Evolutionary conservation across 2,888 invertebrate species (phyloP).

Genomic region (Lampropteryx suffumata): DNA sequence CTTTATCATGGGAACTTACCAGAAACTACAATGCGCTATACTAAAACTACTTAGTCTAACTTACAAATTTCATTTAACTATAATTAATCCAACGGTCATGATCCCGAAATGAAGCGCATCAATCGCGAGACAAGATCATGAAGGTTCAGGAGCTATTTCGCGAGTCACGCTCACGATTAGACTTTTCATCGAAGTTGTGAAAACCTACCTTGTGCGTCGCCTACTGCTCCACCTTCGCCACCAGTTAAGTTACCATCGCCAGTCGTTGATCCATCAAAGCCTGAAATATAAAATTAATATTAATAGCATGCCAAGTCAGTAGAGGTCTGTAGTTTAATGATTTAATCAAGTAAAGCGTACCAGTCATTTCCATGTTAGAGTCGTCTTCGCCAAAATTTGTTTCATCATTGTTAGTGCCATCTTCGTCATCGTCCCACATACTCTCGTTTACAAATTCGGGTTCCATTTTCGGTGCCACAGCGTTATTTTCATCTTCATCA

Average conservation of each 20-base stretch:
- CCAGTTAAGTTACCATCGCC: slow-evolving; percentile 79
- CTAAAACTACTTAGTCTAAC: slow-evolving; percentile 38
- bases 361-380: slow-evolving; percentile 85
- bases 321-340: too few species aligned
- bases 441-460: slow-evolving; percentile 86
- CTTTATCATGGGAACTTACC: slow-evolving; percentile 10
- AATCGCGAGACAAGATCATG: slow-evolving; percentile 24
- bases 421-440: slow-evolving; percentile 84
- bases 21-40: slow-evolving; percentile 6
- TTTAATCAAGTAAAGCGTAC: slow-evolving; percentile 44
- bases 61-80: slow-evolving; percentile 75
- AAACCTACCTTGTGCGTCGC: slow-evolving; percentile 83
- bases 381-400: slow-evolving; percentile 86
- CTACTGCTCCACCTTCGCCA: slow-evolving; percentile 79
- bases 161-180: slow-evolving; percentile 13
- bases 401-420: slow-evolving; percentile 85
- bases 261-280: slow-evolving; percentile 78
- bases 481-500: slow-evolving; percentile 79
- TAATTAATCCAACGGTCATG: slow-evolving; percentile 45
- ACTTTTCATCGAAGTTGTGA: slow-evolving; percentile 32
- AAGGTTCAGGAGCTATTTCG: slow-evolving; percentile 34
- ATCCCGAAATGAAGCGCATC: slow-evolving; percentile 26
- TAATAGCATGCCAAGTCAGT: too few species aligned
- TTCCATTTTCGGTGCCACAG: slow-evolving; percentile 86
- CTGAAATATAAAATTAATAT: slow-evolving; percentile 41